phyloP scores from a whole-genome alignment of 2,797 vertebrate genomes.

The Sebastes taczanowskii region DNA sequence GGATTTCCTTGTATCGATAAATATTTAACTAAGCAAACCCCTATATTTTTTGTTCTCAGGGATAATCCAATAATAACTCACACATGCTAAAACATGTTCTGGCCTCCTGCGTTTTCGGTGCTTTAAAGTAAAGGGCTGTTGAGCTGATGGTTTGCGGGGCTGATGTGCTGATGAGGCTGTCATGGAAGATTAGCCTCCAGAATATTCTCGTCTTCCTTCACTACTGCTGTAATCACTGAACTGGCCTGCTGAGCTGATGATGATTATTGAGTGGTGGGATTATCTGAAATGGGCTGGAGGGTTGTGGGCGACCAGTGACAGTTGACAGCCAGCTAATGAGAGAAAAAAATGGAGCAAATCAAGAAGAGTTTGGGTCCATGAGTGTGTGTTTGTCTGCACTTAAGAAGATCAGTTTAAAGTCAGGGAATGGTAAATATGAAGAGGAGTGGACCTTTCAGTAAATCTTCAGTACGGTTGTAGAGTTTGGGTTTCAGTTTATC shows the following conservation, averaged over 20 bases:
- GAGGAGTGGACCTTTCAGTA: not conserved
- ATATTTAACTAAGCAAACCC: not conserved
- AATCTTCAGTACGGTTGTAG: not conserved
- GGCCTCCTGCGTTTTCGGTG: not conserved
- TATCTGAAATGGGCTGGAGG: constrained; percentile 56
- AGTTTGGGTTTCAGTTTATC: too few species aligned
- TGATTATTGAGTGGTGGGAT: constrained; percentile 66
- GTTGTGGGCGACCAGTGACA: constrained; percentile 28
- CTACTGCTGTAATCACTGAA: constrained; percentile 58
- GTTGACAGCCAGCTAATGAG: constrained; percentile 33
- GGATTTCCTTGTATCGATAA: not conserved
- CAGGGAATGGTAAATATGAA: constrained; percentile 7
- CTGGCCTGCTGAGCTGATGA: constrained; percentile 45
- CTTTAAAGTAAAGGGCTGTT: not conserved
- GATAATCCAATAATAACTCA: not conserved
- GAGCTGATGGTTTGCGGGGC: not conserved
- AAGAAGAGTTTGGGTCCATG: constrained; percentile 7
- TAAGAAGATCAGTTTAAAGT: constrained; percentile 29
- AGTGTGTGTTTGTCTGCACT: not conserved
- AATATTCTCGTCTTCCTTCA: constrained; percentile 49
- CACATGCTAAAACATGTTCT: not conserved
- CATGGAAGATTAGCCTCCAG: constrained; percentile 43
- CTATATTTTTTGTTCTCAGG: not conserved
- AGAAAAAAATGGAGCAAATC: constrained; percentile 19
- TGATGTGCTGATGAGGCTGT: constrained; percentile 56